Percentiles rank a stretch among this genome's conserved stretches.
Conservation (phyloP, 2,888 invertebrate species). For the Hecatera dysodea region DNA sequence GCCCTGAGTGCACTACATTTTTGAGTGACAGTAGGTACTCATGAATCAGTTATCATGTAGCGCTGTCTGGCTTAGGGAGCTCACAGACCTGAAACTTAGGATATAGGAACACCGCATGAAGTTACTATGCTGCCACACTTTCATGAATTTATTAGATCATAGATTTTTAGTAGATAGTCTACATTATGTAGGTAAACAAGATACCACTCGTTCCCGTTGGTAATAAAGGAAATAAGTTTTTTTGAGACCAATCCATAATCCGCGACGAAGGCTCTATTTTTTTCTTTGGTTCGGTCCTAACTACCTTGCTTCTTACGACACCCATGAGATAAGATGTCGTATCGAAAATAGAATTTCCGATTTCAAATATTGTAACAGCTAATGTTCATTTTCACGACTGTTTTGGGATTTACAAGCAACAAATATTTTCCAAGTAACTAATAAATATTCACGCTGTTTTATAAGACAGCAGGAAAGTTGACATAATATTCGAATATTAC, state of each 20-base stretch:
- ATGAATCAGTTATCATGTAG: slow-evolving; percentile 5
- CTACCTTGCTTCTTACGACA: slow-evolving; percentile 30
- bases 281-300: not conserved
- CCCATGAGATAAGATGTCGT: slow-evolving; percentile 44
- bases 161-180: not conserved
- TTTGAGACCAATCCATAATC: slow-evolving; percentile 5
- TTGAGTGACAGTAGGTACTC: not conserved
- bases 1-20: slow-evolving; percentile 5
- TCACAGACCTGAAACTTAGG: not conserved
- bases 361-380: slow-evolving; percentile 54
- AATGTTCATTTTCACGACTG: slow-evolving; percentile 58
- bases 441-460: slow-evolving; percentile 47
- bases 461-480: slow-evolving; percentile 25
- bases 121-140: not conserved
- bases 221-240: slow-evolving; percentile 5
- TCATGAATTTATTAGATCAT: not conserved
- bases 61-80: not conserved
- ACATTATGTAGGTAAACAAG: no score
- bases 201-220: not conserved
- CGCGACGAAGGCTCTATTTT: slow-evolving; percentile 24
- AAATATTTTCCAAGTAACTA: slow-evolving; percentile 50
- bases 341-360: slow-evolving; percentile 54
- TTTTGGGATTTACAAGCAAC: slow-evolving; percentile 41
- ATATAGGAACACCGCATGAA: not conserved
- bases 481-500: slow-evolving; percentile 33